Base-by-base conservation (phyloP, 2,888 invertebrate genomes). In the Aphodius granarius region DNA sequence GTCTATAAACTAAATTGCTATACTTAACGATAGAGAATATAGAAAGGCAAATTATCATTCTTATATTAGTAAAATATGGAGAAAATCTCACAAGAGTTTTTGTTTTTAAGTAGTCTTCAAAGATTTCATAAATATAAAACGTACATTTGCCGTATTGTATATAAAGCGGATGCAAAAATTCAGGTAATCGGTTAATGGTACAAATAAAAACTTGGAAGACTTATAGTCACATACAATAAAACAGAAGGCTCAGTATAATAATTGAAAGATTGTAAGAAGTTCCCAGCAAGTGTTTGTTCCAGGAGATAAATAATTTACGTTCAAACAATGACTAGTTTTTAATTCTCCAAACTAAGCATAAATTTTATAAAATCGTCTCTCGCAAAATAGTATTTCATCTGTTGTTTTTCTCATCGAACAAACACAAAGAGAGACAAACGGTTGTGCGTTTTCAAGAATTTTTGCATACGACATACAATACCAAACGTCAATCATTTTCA, bases 31-130 rank as follows among this genome's bases (percentile, higher is more conserved):
- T 68, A 68, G 20, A 68, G 43, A 43, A 43, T 74, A 74, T 74
- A 82, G 81, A 83, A 84, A 83, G 84, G 83, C 83, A 83, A 83
- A n/a, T n/a, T n/a, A n/a, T 81, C 81, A 83, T 82, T 82, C 79
- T 81, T 83, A 83, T 79, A 82, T 83, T 84, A 83, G 83, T 84
- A 84, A 82, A 82, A 84, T 81, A 81, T 82, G 83, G 82, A 83
- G 83, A 83, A 83, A 81, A 82, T 82, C 80, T 78, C 73, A 73
- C 75, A 63, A 81, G 80, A 70, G 68, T 76, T 68, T 72, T n/a
- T n/a, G n/a, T n/a, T n/a, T 65, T 66, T 19, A 74, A 76, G 76
- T 77, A 77, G 77, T 77, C 77, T 75, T 77, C 70, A 63, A 73
- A 71, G 17, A 71, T 77, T 73, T 63, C 68, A 68, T 68, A 20